Conservation (phyloP, 2,888 invertebrate genomes). For the Disparrhopalites patrizii region DNA sequence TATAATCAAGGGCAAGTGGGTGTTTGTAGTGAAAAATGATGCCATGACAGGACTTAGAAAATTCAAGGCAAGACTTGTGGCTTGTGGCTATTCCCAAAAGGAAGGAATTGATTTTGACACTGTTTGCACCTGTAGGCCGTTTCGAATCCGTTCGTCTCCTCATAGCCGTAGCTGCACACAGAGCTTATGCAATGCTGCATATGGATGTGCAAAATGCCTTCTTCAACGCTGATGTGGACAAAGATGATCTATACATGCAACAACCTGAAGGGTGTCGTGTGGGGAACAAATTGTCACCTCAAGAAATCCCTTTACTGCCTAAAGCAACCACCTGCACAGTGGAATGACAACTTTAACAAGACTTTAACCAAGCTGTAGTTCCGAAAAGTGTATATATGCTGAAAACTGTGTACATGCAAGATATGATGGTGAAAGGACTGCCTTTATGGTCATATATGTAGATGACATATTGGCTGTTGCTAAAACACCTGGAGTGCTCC, state of each 20-base stretch:
- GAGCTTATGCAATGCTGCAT: no score
- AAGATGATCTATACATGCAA: slow-evolving; percentile 36
- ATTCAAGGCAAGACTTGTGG: slow-evolving; percentile 16
- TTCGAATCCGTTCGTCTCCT: slow-evolving; percentile 11
- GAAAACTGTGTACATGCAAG: not conserved
- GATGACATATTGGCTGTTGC: no score
- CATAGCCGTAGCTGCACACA: slow-evolving; percentile 3
- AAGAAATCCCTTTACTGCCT: slow-evolving; percentile 41
- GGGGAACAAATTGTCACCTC: slow-evolving; percentile 30
- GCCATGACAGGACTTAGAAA: not conserved
- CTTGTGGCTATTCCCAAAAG: slow-evolving; percentile 2
- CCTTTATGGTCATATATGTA: not conserved
- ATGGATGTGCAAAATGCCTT: no score
- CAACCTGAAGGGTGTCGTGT: slow-evolving; percentile 36
- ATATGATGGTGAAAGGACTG: not conserved
- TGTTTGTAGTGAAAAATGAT: not conserved
- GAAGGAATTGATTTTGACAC: slow-evolving; percentile 8
- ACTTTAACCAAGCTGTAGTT: slow-evolving; percentile 9
- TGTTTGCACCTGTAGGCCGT: slow-evolving; percentile 9
- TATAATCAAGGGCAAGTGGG: not conserved
- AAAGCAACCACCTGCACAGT: slow-evolving; percentile 38
- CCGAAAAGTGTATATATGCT: not conserved
- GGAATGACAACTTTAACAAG: slow-evolving; percentile 32
- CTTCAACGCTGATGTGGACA: slow-evolving; percentile 26
- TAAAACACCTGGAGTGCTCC: not conserved